Percentiles rank a stretch among this genome's conserved stretches.
phyloP scores from a whole-genome alignment of 2,113 vertebrate genomes.

The Dipodomys stephensi region DNA sequence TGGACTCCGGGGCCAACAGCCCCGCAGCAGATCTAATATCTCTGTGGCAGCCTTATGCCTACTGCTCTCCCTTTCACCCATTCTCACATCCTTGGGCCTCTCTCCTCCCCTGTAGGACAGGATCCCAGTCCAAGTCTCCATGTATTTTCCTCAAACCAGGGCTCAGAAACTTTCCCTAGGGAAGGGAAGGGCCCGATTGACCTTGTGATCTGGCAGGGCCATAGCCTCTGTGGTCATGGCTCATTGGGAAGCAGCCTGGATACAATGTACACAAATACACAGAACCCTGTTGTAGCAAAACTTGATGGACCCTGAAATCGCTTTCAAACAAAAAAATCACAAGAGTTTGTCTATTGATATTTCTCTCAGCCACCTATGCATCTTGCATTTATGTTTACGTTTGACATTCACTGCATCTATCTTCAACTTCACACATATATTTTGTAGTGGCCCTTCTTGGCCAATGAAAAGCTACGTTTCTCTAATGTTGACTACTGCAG shows the following conservation, averaged over 20 bases:
- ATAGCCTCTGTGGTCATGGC: not conserved
- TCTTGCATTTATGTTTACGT: not conserved
- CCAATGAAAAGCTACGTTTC: accelerated
- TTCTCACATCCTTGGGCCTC: accelerated
- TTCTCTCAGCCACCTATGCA: not conserved
- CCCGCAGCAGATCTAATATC: not conserved
- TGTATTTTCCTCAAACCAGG: not conserved
- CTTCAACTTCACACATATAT: not conserved
- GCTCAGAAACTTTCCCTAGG: not conserved
- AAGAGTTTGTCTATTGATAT: not conserved
- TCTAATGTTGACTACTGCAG: no score
- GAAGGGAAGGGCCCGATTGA: no score
- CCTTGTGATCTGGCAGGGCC: not conserved
- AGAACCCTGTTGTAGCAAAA: accelerated
- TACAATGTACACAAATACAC: accelerated
- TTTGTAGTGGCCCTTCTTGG: not conserved
- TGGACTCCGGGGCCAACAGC: not conserved
- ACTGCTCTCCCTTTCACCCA: accelerated
- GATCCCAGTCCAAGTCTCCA: not conserved
- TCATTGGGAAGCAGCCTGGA: no score
- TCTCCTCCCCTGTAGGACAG: no score
- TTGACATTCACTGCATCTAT: not conserved
- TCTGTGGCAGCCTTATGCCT: not conserved
- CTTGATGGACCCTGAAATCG: not conserved
- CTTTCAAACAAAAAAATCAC: not conserved